Evolutionary conservation across 2,113 vertebrate species (phyloP), one percentile per base, ranked within the genome.

Genomic region (Caranx ignobilis): DNA sequence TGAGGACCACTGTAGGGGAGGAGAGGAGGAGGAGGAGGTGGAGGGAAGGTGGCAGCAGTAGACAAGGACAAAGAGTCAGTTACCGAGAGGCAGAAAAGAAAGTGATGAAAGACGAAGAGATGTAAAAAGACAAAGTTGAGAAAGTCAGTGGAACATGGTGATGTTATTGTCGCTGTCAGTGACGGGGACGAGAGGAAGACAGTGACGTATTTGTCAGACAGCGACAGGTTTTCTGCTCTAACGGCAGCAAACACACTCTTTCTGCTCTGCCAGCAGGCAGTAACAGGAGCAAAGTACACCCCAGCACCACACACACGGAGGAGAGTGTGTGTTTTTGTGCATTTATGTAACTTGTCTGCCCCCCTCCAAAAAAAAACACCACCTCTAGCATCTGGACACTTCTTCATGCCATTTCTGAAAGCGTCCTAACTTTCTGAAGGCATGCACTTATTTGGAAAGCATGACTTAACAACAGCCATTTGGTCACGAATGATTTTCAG

Each of bases 51-150:
- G 80, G 26, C 26, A 26, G 26, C 26, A 26, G 26, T 26, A 26
- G 26, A 79, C 82, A 70, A 41, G 82, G 82, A 81, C 71, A 50
- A 76, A 84, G 74, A 83, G 88, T 83, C 71, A 81, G 57, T 62
- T 35, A 69, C 77, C 7, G 31, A 78, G 75, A 87, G 76, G 50
- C 67, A 52, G 50, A 32, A 45, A 4, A 54, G 32, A 78, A 71
- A 57, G 80, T 61, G 41, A 61, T 16, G 83, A 62, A 73, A 76
- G 59, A 79, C 75, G 56, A 71, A 48, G 48, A 68, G 76, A 76
- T 59, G 50, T 31, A 79, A 80, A 80, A 86, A 75, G 83, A 84
- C 82, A 82, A 84, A 82, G 67, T 55, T 8, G 68, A 68, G 73
- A 79, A 74, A 89, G 83, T 87, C 71, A 21, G 66, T 68, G 76